A percentile compares a stretch with the other conserved stretches of the same genome.
Conservation (phyloP, 53 echinoderm and acorn worm species). For the Paelopatides confundens region DNA sequence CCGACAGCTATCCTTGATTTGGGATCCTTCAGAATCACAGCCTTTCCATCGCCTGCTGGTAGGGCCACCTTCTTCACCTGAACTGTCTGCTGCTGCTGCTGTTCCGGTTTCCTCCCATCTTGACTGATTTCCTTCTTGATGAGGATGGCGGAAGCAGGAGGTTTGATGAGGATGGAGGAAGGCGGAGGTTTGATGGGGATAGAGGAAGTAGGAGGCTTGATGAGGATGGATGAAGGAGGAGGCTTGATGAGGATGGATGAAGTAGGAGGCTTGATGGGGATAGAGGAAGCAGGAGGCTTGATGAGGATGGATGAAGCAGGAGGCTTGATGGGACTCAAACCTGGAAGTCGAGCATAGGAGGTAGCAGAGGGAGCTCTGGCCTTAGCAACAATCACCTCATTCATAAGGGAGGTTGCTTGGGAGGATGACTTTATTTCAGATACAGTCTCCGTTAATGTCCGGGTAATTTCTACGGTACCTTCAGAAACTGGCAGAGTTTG, state of each 20-base stretch:
- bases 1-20: background rate
- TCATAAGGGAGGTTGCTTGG: background rate
- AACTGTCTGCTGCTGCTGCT: background rate
- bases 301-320: background rate
- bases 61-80: background rate
- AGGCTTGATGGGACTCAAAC: slow-evolving; percentile 29
- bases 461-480: slow-evolving; percentile 32
- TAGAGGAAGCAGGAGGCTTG: background rate
- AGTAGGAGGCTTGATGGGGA: background rate
- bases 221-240: background rate
- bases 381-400: slow-evolving; percentile 17
- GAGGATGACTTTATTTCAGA: background rate
- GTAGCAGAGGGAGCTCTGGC: background rate
- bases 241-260: background rate
- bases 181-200: too few relatives aligned
- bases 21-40: background rate
- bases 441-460: slow-evolving; percentile 25
- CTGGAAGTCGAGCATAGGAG: background rate
- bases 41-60: background rate
- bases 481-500: slow-evolving; percentile 38
- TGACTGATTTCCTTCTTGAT: slow-evolving; percentile 12
- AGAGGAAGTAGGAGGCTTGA: background rate
- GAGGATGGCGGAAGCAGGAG: background rate
- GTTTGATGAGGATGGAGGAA: background rate
- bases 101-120: background rate